A percentile compares a stretch with the other conserved stretches of the same genome.
These are phyloP conservation scores for Staurois parvus DNA, from an alignment of 2,797 vertebrate species.

Conservation along the genomic window DNA sequence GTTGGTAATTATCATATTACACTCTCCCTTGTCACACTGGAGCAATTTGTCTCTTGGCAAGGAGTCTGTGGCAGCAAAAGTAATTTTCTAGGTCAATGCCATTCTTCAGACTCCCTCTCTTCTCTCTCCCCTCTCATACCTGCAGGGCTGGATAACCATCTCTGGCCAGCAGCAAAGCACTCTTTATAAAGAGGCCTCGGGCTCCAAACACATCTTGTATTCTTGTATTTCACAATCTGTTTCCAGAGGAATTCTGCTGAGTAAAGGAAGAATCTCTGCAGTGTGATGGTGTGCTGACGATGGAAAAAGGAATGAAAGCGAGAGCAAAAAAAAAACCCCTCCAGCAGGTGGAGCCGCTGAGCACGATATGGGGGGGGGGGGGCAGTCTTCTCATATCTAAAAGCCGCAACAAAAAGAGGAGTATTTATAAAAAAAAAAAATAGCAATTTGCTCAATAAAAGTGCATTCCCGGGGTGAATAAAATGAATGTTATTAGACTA, in stretches of 20 bases:
- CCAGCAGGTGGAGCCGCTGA: no score
- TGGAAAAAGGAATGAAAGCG: not conserved
- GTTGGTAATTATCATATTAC: not conserved
- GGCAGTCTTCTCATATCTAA: no score
- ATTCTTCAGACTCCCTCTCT: not conserved
- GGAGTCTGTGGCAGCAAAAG: not conserved
- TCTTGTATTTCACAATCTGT: not conserved
- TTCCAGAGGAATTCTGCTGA: not conserved
- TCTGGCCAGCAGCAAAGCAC: not conserved
- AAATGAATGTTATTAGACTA: no score
- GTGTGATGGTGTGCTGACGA: not conserved
- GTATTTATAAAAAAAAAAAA: no score
- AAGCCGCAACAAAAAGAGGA: no score
- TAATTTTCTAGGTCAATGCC: not conserved
- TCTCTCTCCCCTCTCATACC: not conserved
- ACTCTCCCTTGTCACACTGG: not conserved
- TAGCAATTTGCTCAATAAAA: no score
- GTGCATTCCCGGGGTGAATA: no score
- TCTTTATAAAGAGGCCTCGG: not conserved
- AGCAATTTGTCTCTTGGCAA: not conserved
- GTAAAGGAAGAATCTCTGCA: constrained; percentile 7
- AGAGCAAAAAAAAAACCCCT: not conserved
- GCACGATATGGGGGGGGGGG: no score
- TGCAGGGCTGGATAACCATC: not conserved
- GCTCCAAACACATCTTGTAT: not conserved